Evolutionary conservation across 1,140 invertebrate species (phyloP).

Genomic region (Solenopsis invicta): DNA sequence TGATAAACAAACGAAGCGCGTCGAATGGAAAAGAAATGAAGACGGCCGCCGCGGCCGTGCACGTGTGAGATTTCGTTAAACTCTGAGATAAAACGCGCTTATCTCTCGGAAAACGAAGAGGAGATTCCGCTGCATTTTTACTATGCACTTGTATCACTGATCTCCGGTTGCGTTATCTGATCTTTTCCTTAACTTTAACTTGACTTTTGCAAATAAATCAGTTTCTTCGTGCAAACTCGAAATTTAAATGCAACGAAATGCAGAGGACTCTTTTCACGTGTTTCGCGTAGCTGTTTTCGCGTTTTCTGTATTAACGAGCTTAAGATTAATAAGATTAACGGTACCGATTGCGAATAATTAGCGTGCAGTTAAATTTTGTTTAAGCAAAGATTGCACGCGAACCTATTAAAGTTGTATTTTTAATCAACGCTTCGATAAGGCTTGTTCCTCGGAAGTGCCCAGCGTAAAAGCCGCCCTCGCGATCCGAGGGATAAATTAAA

Average conservation of each 20-base stretch:
- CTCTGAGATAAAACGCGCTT: background rate
- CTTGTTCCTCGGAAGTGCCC: background rate
- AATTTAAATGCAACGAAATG: background rate
- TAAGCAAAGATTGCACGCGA: background rate
- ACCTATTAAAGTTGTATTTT: background rate
- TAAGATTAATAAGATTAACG: constrained; percentile 4
- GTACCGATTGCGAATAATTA: background rate
- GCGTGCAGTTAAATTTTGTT: background rate
- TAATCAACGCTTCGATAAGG: background rate
- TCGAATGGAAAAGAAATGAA: background rate
- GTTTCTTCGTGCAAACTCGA: background rate
- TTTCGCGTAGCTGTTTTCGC: background rate
- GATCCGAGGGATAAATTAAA: background rate
- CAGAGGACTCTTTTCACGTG: background rate
- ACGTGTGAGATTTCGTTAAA: background rate
- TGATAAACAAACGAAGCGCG: constrained; percentile 41
- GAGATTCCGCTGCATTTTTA: background rate
- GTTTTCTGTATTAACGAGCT: background rate
- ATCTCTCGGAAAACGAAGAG: background rate
- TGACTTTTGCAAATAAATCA: background rate
- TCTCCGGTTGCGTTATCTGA: background rate
- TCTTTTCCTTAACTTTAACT: background rate
- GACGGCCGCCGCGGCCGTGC: no score
- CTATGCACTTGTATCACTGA: background rate
- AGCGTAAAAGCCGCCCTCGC: background rate